These are phyloP conservation scores for Pelagia noctiluca DNA, from an alignment of 30 jellyfish, hydroid and myxozoan species.

Conservation along the genomic window DNA sequence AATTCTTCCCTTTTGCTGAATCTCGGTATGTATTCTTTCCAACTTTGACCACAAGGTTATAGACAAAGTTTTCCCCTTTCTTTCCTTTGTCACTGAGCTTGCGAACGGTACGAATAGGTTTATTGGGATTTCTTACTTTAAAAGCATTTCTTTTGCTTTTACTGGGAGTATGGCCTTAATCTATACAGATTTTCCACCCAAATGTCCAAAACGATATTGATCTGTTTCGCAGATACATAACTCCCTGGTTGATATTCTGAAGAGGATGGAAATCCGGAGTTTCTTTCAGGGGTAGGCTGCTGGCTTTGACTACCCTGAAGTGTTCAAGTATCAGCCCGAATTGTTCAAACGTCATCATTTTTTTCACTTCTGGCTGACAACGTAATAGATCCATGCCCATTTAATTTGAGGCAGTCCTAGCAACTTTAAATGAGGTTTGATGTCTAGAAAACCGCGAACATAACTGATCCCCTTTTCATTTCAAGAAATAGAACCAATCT, in stretches of 20 bases:
- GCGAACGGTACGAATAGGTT: not conserved
- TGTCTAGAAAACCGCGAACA: too few species aligned
- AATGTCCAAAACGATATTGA: not conserved
- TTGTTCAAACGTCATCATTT: not conserved
- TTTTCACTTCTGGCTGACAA: conserved; percentile 8
- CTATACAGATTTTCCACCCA: not conserved
- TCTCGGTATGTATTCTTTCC: not conserved
- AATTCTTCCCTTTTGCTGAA: not conserved
- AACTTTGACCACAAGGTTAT: not conserved
- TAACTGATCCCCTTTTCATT: too few species aligned
- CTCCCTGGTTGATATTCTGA: not conserved
- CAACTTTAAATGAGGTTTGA: too few species aligned
- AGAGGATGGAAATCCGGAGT: conserved; percentile 12
- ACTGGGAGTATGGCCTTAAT: not conserved
- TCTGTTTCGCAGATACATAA: not conserved
- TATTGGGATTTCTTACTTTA: not conserved
- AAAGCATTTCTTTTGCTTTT: not conserved
- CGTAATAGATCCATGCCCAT: conserved; percentile 9
- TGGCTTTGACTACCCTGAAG: conserved; percentile 1
- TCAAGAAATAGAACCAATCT: too few species aligned
- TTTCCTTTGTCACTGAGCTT: not conserved
- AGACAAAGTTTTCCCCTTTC: not conserved
- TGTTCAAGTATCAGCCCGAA: conserved; percentile 5
- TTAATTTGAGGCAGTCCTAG: too few species aligned
- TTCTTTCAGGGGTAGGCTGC: not conserved